Evolutionary conservation across 2,888 invertebrate species (phyloP).

Genomic region (Lamproptera curius): DNA sequence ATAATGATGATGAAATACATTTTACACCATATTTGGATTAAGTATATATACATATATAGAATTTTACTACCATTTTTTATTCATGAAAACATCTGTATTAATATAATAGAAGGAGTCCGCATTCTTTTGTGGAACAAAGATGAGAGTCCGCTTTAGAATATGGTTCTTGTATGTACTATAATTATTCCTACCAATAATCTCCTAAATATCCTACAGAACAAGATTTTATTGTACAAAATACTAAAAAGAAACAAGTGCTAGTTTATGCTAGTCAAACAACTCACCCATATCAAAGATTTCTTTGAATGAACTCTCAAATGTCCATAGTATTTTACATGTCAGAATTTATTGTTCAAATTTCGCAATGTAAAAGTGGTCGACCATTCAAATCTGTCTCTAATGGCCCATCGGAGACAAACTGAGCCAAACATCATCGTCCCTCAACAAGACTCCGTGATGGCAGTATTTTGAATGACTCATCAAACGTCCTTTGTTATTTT

Average conservation of each 20-base stretch:
- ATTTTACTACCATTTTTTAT: no score
- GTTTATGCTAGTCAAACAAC: constrained; percentile 22
- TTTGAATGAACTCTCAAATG: constrained; percentile 68
- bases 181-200: no score
- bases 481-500: constrained; percentile 44
- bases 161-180: no score
- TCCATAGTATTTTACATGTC: constrained; percentile 69
- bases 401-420: constrained; percentile 61
- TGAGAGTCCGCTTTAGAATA: no score
- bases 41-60: no score
- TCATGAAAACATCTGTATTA: no score
- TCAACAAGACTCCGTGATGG: constrained; percentile 45
- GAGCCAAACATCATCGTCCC: constrained; percentile 59
- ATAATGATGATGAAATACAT: no score
- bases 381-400: constrained; percentile 66
- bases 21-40: no score
- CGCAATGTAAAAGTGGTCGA: constrained; percentile 63
- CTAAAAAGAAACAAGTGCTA: not conserved
- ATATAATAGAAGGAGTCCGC: no score
- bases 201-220: not conserved
- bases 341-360: constrained; percentile 66
- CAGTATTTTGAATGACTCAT: constrained; percentile 48
- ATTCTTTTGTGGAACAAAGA: no score
- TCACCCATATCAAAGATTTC: constrained; percentile 64
- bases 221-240: not conserved